phyloP scores from a whole-genome alignment of 2,888 invertebrate genomes.

The Thera britannica region DNA sequence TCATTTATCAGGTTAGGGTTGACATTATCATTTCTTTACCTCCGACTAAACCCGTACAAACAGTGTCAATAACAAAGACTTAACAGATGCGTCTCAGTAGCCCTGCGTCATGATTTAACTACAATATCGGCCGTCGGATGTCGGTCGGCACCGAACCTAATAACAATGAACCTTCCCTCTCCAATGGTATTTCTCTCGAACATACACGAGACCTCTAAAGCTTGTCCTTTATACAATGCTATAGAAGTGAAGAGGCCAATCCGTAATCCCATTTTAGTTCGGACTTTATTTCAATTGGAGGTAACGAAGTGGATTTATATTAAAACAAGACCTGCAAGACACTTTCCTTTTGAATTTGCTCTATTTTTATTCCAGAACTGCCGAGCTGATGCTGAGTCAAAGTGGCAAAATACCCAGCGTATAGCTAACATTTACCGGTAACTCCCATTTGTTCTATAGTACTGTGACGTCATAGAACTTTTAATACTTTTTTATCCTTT shows the following conservation, averaged over 20 bases:
- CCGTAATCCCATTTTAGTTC: neutral
- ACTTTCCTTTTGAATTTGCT: too few species aligned
- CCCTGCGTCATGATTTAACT: conserved; percentile 34
- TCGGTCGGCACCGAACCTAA: conserved; percentile 40
- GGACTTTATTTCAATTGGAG: too few species aligned
- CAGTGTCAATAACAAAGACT: conserved; percentile 3
- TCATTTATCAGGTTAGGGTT: neutral
- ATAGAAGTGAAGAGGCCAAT: neutral
- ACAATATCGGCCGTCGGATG: conserved; percentile 40
- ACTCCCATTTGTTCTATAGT: too few species aligned
- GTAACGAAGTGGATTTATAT: too few species aligned
- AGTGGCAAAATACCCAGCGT: too few species aligned
- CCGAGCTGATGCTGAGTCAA: too few species aligned
- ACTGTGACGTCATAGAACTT: too few species aligned
- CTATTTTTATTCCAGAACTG: too few species aligned
- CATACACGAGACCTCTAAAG: conserved; percentile 11
- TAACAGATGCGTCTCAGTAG: conserved; percentile 9
- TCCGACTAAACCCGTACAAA: neutral
- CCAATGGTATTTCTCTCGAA: conserved; percentile 34
- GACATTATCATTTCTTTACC: neutral
- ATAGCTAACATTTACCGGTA: too few species aligned
- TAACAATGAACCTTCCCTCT: conserved; percentile 38
- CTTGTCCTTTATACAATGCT: conserved; percentile 19
- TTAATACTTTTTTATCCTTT: too few species aligned
- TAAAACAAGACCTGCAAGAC: too few species aligned